Base-by-base conservation (phyloP, 2,888 invertebrate species). In the Tetragonula carbonaria region DNA sequence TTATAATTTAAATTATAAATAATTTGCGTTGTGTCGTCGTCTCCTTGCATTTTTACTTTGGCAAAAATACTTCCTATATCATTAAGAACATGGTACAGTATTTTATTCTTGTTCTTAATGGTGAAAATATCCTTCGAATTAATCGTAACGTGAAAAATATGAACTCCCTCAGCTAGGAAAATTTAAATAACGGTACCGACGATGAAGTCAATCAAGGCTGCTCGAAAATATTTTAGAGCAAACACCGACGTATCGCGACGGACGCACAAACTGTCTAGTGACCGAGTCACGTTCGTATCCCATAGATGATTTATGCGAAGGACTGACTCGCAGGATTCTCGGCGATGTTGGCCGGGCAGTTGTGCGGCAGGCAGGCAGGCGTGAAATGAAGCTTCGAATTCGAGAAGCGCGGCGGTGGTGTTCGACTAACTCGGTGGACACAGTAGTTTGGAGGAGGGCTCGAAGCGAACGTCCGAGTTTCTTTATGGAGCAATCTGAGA, bases 401-500 rank as follows among this genome's bases (percentile, higher is more conserved):
- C 76, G 85, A 88, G 86, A 87, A 74, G 11, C 45, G 45, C 45
- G 45, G 86, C 76, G 66, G 57, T 18, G 73, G 50, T 57, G 57
- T 50, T 79, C 72, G 88, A 82, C 87, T 90, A 65, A 38, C 78
- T 85, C 85, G 85, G 88, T 90, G 92, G 45, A 91, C 89, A 92
- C 91, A 88, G 91, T 88, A 92, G 89, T 86, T 28, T 83, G 78
- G 2, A 45, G 84, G 78, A 38, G 75, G 76, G 67, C 79, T 88
- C 38, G 38, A 1, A 87, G 80, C 81, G 88, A 88, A 86, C 89
- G 89, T 89, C 90, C 89, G 88, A 86, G 86, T 91, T 45, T 88
- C 91, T 94, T 94, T 93, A 94, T 91, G 93, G 88, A 84, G 93
- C 92, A 93, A 93, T 87, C 85, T 82, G 92, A 93, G 89, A 93